phyloP scores from a whole-genome alignment of 2,797 vertebrate species.

The Molossus molossus region DNA sequence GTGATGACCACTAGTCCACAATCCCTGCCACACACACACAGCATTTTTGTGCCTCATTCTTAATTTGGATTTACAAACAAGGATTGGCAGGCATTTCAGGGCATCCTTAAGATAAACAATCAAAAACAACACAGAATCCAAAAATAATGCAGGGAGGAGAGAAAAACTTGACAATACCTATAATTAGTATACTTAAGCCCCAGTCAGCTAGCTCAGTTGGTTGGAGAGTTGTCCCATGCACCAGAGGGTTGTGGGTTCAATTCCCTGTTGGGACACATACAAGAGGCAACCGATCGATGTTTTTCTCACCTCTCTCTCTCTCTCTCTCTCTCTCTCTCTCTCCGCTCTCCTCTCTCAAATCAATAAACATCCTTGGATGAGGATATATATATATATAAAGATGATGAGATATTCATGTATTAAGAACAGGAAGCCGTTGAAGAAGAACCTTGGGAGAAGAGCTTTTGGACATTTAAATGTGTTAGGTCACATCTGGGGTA shows the following conservation, averaged over 20 bases:
- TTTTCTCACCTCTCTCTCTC: too few species aligned
- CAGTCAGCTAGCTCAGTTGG: too few species aligned
- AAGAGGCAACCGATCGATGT: too few species aligned
- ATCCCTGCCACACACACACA: neutral
- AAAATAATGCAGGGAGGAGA: neutral
- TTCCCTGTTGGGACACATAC: too few species aligned
- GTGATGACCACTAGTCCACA: neutral
- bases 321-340: too few species aligned
- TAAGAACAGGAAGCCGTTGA: neutral
- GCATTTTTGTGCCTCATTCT: neutral
- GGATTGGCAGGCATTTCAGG: neutral
- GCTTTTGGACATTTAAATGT: neutral
- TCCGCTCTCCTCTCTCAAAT: too few species aligned
- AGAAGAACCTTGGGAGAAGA: neutral
- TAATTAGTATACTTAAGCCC: neutral
- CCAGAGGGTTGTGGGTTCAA: too few species aligned
- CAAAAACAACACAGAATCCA: neutral
- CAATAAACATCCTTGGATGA: too few species aligned
- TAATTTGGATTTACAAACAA: neutral
- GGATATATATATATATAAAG: too few species aligned
- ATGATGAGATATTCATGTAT: neutral
- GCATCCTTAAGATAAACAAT: conserved; percentile 13
- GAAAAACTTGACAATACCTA: neutral
- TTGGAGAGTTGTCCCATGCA: too few species aligned
- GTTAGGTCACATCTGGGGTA: neutral